These are phyloP conservation scores for Myotis brandtii DNA, from an alignment of 2,113 vertebrate species.

Conservation along the genomic window DNA sequence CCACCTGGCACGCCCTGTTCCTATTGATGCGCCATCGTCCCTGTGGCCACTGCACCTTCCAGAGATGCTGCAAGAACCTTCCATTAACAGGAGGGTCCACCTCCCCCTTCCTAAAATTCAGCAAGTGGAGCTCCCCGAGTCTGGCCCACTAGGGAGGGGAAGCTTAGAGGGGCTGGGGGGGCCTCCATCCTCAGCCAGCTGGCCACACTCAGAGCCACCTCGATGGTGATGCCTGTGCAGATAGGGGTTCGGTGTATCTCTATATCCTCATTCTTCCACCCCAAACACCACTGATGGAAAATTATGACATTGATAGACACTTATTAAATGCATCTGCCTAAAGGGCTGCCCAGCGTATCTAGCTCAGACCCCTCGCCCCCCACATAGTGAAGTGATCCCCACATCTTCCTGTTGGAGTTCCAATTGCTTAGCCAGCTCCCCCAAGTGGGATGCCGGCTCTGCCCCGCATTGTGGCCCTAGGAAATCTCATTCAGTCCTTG, in stretches of 20 bases:
- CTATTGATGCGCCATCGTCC: neutral
- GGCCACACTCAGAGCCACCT: neutral
- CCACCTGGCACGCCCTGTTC: fast-evolving
- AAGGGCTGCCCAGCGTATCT: neutral
- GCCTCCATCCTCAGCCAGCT: neutral
- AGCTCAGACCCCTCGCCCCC: fast-evolving
- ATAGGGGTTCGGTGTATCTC: fast-evolving
- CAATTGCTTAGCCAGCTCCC: neutral
- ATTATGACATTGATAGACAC: neutral
- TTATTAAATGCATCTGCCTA: neutral
- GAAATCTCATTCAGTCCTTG: fast-evolving
- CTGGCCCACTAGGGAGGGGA: neutral
- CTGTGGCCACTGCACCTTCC: neutral
- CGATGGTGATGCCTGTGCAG: fast-evolving
- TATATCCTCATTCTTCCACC: fast-evolving
- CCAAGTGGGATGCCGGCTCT: fast-evolving
- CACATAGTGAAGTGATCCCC: fast-evolving
- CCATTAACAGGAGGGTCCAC: neutral
- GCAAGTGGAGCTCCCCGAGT: neutral
- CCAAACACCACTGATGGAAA: neutral
- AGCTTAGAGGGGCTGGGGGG: fast-evolving
- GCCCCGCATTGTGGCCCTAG: fast-evolving
- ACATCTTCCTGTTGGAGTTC: neutral
- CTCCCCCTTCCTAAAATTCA: neutral
- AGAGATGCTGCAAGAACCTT: too few relatives aligned